Conservation (phyloP, 2,113 vertebrate species). For the Alethe castanea region DNA sequence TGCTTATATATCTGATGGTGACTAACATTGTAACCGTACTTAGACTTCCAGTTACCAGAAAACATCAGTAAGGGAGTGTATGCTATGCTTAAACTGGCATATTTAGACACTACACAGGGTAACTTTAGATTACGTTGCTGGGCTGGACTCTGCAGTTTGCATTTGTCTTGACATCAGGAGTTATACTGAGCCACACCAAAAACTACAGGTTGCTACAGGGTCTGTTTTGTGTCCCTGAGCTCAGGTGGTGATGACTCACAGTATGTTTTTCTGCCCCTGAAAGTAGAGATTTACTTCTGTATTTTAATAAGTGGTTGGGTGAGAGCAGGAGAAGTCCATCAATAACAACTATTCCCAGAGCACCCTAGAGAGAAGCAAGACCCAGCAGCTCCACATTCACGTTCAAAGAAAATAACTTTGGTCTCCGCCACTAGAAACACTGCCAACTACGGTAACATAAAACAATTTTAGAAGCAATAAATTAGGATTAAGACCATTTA, state of each 20-base stretch:
- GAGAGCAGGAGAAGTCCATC: neutral
- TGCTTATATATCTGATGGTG: neutral
- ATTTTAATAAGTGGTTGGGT: neutral
- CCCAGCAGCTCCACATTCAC: neutral
- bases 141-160: neutral
- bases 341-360: neutral
- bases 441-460: neutral
- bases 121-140: neutral
- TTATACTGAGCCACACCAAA: neutral
- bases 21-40: neutral
- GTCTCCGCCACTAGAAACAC: neutral
- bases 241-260: neutral
- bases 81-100: neutral
- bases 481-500: conserved; percentile 61
- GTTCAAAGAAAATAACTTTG: conserved; percentile 22
- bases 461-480: conserved; percentile 69
- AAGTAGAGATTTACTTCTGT: neutral
- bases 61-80: neutral
- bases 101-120: neutral
- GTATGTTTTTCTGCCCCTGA: neutral
- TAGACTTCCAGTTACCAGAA: neutral
- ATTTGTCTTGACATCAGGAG: neutral
- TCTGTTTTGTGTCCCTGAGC: neutral
- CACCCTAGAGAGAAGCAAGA: neutral
- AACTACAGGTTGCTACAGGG: neutral